Conservation (phyloP, 2,113 vertebrate species). For the Isurus oxyrinchus region DNA sequence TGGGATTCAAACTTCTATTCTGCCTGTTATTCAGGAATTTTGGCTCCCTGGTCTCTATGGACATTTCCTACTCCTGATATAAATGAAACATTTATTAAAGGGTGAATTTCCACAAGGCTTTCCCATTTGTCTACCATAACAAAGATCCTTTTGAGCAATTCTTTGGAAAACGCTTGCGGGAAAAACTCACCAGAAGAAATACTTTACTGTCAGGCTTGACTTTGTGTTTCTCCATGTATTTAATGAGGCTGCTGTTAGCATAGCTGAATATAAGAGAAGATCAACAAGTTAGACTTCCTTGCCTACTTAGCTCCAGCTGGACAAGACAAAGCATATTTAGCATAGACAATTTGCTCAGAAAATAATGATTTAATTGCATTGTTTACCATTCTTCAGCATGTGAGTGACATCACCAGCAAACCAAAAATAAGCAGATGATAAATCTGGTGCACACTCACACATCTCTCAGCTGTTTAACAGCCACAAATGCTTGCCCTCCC, state of each 20-base stretch:
- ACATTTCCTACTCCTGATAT: background rate
- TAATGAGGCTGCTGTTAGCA: conserved; percentile 96
- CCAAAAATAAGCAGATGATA: background rate
- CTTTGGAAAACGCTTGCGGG: background rate
- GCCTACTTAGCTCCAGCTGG: background rate
- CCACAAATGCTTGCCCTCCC: background rate
- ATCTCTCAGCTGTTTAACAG: background rate
- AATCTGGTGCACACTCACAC: background rate
- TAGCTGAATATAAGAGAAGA: conserved; percentile 64
- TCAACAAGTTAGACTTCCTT: conserved; percentile 7
- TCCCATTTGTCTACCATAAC: background rate
- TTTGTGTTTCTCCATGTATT: conserved; percentile 99
- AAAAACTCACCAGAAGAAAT: conserved; percentile 81
- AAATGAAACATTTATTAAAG: background rate
- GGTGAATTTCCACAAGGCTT: background rate
- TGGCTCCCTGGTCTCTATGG: background rate
- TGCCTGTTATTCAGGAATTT: background rate
- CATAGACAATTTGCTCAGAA: background rate
- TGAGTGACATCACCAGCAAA: background rate
- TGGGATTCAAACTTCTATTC: background rate
- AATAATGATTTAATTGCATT: background rate
- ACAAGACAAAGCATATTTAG: background rate
- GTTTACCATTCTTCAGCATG: background rate
- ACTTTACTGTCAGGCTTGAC: conserved; percentile 99
- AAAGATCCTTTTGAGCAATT: background rate